Base-by-base conservation (phyloP, 1,140 invertebrate genomes). In the Drosophila melanica region DNA sequence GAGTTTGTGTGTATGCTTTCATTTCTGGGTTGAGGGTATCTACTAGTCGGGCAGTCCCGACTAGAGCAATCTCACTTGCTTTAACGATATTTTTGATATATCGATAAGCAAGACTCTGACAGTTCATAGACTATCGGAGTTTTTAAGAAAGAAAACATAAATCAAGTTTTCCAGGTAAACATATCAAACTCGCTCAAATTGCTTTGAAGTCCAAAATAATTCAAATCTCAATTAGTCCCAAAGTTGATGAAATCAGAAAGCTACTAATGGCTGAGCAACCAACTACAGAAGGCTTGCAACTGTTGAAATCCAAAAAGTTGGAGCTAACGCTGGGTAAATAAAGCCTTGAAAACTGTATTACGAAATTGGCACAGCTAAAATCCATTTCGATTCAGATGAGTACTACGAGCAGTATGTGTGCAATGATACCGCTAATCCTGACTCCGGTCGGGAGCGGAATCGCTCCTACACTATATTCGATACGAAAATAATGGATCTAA, bases 321-420 rank as follows among this genome's bases (percentile, higher is more conserved):
- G 5, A 30, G 4, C 8, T 58, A 30, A 12, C 55, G 7, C 16
- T 58, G 11, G 55, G 55, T 58, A 58, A 45, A 33, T 41, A n/a
- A n/a, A 10, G 8, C 5, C 51, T 4, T 27, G 27, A 7, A 20
- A 37, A 37, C 12, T 11, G n/a, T 41, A 16, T 30, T 27, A 7
- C 7, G 27, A 7, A 27, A 0, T 7, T 6, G 27, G 7, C 11
- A 57, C 23, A 55, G 11, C 8, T 10, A 14, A n/a, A 27, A 2
- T 18, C 1, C 10, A 4, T 16, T 58, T 2, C 27, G 0, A 8
- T 10, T 12, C 39, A 58, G 55, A 65, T 14, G 27, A 54, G 6
- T 65, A 55, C 18, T 58, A 45, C 7, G 14, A 58, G 23, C 14
- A 45, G 10, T 16, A 45, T 45, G 55, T 58, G 41, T 0, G 5